phyloP scores from a whole-genome alignment of 2,888 invertebrate genomes.

The Rhagonycha lutea region DNA sequence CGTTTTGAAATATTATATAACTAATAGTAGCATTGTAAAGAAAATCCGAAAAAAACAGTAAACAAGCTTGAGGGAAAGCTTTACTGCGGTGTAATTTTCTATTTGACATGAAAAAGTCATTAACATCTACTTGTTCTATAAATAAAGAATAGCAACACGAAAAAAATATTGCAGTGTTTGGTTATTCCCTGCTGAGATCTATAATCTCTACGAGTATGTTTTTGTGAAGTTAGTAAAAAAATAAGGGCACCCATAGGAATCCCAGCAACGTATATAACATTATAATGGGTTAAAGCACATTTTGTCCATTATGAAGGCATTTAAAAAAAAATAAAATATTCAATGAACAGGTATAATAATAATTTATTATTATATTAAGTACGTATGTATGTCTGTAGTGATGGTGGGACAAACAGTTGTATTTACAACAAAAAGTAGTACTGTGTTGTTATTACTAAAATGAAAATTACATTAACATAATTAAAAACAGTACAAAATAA shows the following conservation, averaged over 20 bases:
- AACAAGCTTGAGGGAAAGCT: constrained; percentile 6
- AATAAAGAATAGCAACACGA: constrained; percentile 17
- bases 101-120: constrained; percentile 22
- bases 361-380: too few relatives aligned
- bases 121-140: constrained; percentile 16
- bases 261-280: constrained; percentile 9
- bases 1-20: background rate
- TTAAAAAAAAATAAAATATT: background rate
- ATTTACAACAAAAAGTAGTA: background rate
- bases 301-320: background rate
- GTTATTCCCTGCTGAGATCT: constrained; percentile 25
- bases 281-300: constrained; percentile 10
- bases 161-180: constrained; percentile 22
- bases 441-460: too few relatives aligned
- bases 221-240: constrained; percentile 20
- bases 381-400: too few relatives aligned
- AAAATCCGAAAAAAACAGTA: background rate
- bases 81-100: constrained; percentile 7
- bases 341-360: background rate
- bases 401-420: background rate
- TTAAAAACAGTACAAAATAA: too few relatives aligned
- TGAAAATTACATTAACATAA: too few relatives aligned
- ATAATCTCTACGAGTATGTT: constrained; percentile 18
- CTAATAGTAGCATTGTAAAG: background rate
- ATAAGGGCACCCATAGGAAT: constrained; percentile 10